Base-by-base conservation (phyloP, 1,140 invertebrate genomes). In the Drosophila equinoxialis region DNA sequence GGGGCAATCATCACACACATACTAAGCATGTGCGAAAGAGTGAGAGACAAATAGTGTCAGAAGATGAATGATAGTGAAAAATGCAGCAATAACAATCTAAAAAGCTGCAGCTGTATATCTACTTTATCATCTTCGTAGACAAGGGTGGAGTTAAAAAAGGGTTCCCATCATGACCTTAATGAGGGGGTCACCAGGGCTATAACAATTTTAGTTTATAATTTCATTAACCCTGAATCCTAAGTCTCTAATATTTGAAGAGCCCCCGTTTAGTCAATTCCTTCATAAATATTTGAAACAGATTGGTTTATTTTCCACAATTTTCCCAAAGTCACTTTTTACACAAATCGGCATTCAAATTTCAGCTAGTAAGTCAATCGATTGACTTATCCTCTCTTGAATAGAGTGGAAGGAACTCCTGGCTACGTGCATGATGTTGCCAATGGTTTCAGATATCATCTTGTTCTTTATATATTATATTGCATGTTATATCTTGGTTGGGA, bases 371-470 rank as follows among this genome's bases (percentile, higher is more conserved):
- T 51, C 45, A 8, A 23, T 51, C 45, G 8, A 51, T 51, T 20
- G 45, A 11, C 45, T 51, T 51, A 48, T 48, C 14, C 45, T 48
- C 17, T 48, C 14, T 8, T 6, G 37, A 39, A 13, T 39, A 17
- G 10, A 5, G 45, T 37, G 8, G 3, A 37, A 37, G 7, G 35
- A 37, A 37, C 35, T 37, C 20, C 45, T 23, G 3, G 45, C 17
- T 51, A 23, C 45, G 45, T 51, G 45, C 45, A 51, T 51, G 35
- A 37, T 11, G 20, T 23, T 51, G 45, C 45, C 62, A 75, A 75
- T 75, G 65, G 42, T 59, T 77, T 76, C 60, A 60, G 30, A 70
- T 77, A 64, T 76, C 41, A 41, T 33, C 39, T 67, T 60, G 37
- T 26, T 39, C 37, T 23, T 23, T 51, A 51, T 51, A 23, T 51